Base-by-base conservation (phyloP, 1,140 invertebrate species). In the Cecropterus lyciades region DNA sequence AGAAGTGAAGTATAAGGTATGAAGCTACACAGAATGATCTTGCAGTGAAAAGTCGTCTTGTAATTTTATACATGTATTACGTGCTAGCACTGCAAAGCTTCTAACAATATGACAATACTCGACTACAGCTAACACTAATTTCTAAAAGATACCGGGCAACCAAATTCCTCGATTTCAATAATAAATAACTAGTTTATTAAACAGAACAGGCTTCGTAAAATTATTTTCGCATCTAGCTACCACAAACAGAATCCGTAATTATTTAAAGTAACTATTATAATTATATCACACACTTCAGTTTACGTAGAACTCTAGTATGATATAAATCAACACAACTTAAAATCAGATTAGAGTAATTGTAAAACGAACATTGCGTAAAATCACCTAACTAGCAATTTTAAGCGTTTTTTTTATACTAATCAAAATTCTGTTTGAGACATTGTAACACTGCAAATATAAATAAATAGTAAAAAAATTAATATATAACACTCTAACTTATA, bases 401-500 rank as follows among this genome's bases (percentile, higher is more conserved):
- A 78, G 71, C 72, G 73, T 73, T 77, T 57, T 13, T 16, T 33
- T 72, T 63, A 72, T 48, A 72, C 66, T 70, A 72, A 76, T 72
- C 66, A 69, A 63, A 63, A 73, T 82, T 79, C 73, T 66, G 73
- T 87, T 85, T 84, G 80, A 85, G 85, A 87, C 81, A 80, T 80
- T 72, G 59, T 82, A 82, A 88, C 73, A 83, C 69, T 77, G 81
- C 79, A 80, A 72, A 82, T 82, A 80, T 81, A 82, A 85, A 87
- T 89, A 88, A 89, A 89, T 89, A 89, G 81, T 85, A n/a, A 82
- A 84, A 84, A 87, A 85, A 79, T 81, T 80, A 81, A 82, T 87
- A 90, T 84, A 90, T 78, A 90, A 87, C 82, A 80, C 86, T 88
- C 85, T 92, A 92, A 92, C 89, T 92, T 92, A 92, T 92, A 89